Conservation (phyloP, 2,888 invertebrate genomes). For the Conops quadrifasciatus region DNA sequence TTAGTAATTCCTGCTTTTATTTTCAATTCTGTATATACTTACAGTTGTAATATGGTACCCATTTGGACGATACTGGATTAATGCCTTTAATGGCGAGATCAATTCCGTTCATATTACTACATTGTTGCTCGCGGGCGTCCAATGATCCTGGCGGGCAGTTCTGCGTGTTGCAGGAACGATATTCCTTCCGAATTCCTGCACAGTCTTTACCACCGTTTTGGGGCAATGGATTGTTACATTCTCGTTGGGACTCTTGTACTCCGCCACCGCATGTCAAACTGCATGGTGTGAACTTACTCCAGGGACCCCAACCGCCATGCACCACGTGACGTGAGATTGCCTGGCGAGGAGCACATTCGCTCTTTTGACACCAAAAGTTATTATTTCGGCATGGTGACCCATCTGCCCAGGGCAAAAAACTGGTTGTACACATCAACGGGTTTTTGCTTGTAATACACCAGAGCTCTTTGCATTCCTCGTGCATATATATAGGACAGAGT, state of each 20-base stretch:
- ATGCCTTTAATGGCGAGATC: conserved; percentile 75
- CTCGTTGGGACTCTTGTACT: too few species aligned
- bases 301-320: conserved; percentile 72
- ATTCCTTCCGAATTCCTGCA: conserved; percentile 75
- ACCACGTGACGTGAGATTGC: too few species aligned
- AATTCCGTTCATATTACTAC: conserved; percentile 76
- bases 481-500: conserved; percentile 54
- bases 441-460: conserved; percentile 75
- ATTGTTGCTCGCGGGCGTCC: conserved; percentile 82
- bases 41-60: conserved; percentile 85
- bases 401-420: conserved; percentile 90
- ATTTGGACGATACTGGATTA: conserved; percentile 71
- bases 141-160: conserved; percentile 73
- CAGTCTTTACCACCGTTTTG: conserved; percentile 81
- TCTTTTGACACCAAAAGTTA: conserved; percentile 80
- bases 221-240: conserved; percentile 79
- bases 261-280: conserved; percentile 88
- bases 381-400: conserved; percentile 77
- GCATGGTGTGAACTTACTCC: conserved; percentile 69
- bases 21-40: too few species aligned
- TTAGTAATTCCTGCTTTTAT: too few species aligned
- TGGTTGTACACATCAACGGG: conserved; percentile 73
- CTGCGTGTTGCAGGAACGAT: too few species aligned
- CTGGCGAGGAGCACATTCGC: conserved; percentile 74
- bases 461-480: conserved; percentile 72